Evolutionary conservation across 2,797 vertebrate genomes (phyloP).

Genomic region (Acrocephalus scirpaceus): DNA sequence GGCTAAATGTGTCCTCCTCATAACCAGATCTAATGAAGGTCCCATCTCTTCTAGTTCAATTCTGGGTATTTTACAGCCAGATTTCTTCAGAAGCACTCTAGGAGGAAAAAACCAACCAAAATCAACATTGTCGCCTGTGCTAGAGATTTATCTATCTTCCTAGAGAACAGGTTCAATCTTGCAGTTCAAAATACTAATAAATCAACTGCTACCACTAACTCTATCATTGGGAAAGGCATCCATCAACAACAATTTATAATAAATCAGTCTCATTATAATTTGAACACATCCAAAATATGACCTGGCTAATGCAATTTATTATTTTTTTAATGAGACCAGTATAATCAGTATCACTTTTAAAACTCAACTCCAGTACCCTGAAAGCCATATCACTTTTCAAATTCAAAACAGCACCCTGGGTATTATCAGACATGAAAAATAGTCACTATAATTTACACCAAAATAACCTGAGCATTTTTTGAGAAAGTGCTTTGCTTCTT

Average conservation of each 20-base stretch:
- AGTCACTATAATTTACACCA: neutral
- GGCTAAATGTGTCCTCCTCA: conserved; percentile 91
- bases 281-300: neutral
- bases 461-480: neutral
- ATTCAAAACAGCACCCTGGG: neutral
- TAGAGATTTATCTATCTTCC: neutral
- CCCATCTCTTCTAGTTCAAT: conserved; percentile 97
- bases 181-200: neutral
- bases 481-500: neutral
- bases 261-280: neutral
- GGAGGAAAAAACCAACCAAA: neutral
- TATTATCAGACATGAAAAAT: neutral
- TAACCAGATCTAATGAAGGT: conserved; percentile 87
- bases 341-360: neutral
- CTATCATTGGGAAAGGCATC: neutral
- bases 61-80: conserved; percentile 91
- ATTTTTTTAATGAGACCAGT: neutral
- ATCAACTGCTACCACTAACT: neutral
- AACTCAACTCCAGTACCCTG: neutral
- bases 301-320: neutral
- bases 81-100: conserved; percentile 92
- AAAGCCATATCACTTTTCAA: neutral
- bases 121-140: neutral
- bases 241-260: neutral
- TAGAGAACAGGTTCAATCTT: neutral